These are phyloP conservation scores for Seriola rivoliana DNA, from an alignment of 2,113 vertebrate genomes.

Conservation along the genomic window DNA sequence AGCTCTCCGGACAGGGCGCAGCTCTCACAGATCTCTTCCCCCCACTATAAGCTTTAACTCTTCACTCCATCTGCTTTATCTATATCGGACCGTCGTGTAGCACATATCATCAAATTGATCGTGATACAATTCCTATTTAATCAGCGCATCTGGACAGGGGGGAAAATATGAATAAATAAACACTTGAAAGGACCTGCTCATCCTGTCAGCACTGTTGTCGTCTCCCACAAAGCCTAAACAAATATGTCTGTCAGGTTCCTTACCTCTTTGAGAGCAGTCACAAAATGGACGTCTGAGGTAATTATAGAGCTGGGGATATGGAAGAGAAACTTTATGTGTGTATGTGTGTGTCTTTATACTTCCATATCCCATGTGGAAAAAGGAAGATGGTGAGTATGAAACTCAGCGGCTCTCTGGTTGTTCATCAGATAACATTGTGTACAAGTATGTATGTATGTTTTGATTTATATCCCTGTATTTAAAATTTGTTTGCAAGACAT, in stretches of 20 bases:
- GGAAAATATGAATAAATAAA: conserved; percentile 68
- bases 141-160: conserved; percentile 52
- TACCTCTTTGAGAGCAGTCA: conserved; percentile 43
- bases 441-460: too few relatives aligned
- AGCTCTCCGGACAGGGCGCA: conserved; percentile 1
- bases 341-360: conserved; percentile 41
- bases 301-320: conserved; percentile 72
- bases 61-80: conserved; percentile 15
- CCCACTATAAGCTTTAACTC: conserved; percentile 22
- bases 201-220: conserved; percentile 68
- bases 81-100: conserved; percentile 12
- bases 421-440: background rate
- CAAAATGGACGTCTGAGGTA: conserved; percentile 73
- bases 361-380: conserved; percentile 52
- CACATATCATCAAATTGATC: conserved; percentile 29
- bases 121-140: conserved; percentile 57
- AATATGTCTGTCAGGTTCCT: conserved; percentile 65
- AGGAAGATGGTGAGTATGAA: conserved; percentile 4
- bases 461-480: background rate
- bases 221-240: conserved; percentile 71
- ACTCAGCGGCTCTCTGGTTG: conserved; percentile 19
- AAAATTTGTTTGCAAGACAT: background rate
- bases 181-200: conserved; percentile 55
- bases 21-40: background rate
- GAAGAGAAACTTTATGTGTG: conserved; percentile 55